Evolutionary conservation across 92 coral and sea anemone species (phyloP).

Genomic region (Zoanthus sociatus): DNA sequence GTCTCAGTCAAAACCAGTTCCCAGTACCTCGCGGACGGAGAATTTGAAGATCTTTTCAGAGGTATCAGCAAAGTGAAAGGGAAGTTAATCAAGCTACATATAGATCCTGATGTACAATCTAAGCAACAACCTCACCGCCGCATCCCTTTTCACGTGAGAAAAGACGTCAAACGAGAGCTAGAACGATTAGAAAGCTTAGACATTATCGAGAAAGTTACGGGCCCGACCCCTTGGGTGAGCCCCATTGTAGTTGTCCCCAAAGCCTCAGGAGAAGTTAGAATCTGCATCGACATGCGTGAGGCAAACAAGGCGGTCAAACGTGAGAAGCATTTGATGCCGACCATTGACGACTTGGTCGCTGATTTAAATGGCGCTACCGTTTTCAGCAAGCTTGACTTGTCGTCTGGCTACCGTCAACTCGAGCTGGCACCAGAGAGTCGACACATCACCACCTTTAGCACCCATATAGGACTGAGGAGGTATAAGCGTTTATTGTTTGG

Average conservation of each 20-base stretch:
- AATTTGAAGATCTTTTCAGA: too few species aligned
- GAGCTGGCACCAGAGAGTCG: conserved; percentile 28
- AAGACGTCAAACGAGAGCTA: conserved; percentile 63
- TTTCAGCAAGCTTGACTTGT: conserved; percentile 42
- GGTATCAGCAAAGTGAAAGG: too few species aligned
- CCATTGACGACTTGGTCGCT: conserved; percentile 63
- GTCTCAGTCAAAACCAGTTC: too few species aligned
- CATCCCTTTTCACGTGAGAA: too few species aligned
- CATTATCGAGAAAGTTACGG: conserved; percentile 72
- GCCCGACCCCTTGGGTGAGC: conserved; percentile 78
- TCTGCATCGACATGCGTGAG: conserved; percentile 82
- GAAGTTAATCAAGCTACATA: too few species aligned
- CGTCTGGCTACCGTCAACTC: conserved; percentile 49
- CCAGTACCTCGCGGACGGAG: too few species aligned
- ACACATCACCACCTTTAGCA: conserved; percentile 52
- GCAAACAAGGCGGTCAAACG: not conserved
- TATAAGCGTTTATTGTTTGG: conserved; percentile 60
- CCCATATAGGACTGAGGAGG: conserved; percentile 52
- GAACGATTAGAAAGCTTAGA: conserved; percentile 62
- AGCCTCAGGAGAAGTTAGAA: conserved; percentile 67
- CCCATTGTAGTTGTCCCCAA: conserved; percentile 78
- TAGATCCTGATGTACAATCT: too few species aligned
- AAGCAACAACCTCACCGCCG: too few species aligned
- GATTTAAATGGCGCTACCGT: conserved; percentile 59
- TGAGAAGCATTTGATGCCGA: conserved; percentile 40